Conservation (phyloP, 2,888 invertebrate genomes). For the Hoplodrina ambigua region DNA sequence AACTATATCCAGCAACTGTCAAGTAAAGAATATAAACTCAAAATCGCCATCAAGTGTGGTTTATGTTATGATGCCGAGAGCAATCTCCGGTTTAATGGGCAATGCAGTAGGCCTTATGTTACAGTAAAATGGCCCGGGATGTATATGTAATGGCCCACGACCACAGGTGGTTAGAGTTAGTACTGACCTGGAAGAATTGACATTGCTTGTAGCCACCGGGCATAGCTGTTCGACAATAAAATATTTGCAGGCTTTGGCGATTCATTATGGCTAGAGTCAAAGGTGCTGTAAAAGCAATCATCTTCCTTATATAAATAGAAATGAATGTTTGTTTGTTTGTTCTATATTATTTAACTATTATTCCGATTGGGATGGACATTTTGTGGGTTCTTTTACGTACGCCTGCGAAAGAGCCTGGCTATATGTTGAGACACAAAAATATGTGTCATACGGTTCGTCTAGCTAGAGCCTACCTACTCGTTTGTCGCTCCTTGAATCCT, state of each 20-base stretch:
- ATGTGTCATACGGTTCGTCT: too few relatives aligned
- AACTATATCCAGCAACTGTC: neutral
- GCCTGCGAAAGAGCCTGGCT: too few relatives aligned
- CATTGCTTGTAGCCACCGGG: slow-evolving; percentile 23
- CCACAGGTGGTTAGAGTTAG: slow-evolving; percentile 40
- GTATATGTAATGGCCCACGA: slow-evolving; percentile 34
- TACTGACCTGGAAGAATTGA: slow-evolving; percentile 20
- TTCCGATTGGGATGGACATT: too few relatives aligned
- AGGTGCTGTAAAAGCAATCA: neutral
- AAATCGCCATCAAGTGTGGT: slow-evolving; percentile 13
- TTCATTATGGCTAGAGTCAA: neutral
- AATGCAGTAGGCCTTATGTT: slow-evolving; percentile 20
- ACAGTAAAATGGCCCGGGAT: slow-evolving; percentile 16
- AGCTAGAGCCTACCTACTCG: too few relatives aligned
- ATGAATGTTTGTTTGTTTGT: too few relatives aligned
- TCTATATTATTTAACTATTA: too few relatives aligned
- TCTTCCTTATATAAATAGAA: too few relatives aligned
- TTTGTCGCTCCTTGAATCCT: too few relatives aligned
- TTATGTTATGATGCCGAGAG: slow-evolving; percentile 41
- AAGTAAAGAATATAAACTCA: slow-evolving; percentile 20
- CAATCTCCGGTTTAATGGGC: slow-evolving; percentile 34
- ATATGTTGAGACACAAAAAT: too few relatives aligned
- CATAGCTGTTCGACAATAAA: slow-evolving; percentile 14
- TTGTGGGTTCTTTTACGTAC: too few relatives aligned
- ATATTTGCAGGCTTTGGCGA: slow-evolving; percentile 6